phyloP scores from a whole-genome alignment of 2,113 vertebrate species.

The Stegastes partitus region DNA sequence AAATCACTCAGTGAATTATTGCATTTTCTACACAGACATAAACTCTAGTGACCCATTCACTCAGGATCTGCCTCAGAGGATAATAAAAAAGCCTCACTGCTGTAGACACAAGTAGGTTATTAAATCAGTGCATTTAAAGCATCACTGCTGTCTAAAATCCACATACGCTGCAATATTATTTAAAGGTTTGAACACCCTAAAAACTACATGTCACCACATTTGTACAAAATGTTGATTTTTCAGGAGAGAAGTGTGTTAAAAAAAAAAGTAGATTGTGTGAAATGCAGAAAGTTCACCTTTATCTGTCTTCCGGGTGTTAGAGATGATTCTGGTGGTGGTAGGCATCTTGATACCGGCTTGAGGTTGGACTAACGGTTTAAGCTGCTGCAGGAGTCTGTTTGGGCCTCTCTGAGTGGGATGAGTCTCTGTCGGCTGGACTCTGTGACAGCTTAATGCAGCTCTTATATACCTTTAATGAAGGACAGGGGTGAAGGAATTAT shows the following conservation, averaged over 20 bases:
- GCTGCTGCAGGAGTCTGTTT: slow-evolving; percentile 19
- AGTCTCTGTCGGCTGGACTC: slow-evolving; percentile 3
- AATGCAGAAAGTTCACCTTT: slow-evolving; percentile 60
- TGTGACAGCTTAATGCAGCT: slow-evolving; percentile 25
- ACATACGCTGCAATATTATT: not conserved
- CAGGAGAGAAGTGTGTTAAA: too few species aligned
- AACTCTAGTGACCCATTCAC: slow-evolving; percentile 23
- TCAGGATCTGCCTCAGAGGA: slow-evolving; percentile 21
- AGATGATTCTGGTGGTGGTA: slow-evolving; percentile 56
- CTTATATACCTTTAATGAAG: slow-evolving; percentile 68
- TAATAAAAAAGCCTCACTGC: not conserved
- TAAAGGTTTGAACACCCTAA: not conserved
- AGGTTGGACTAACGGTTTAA: not conserved
- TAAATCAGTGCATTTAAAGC: slow-evolving; percentile 8
- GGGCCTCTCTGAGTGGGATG: not conserved
- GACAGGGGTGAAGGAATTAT: slow-evolving; percentile 23
- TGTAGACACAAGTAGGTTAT: slow-evolving; percentile 1
- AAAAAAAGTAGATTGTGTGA: not conserved
- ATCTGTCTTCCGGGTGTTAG: slow-evolving; percentile 51
- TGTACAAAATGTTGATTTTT: not conserved
- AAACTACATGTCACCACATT: not conserved
- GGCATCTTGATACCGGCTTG: slow-evolving; percentile 60
- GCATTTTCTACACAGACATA: slow-evolving; percentile 12
- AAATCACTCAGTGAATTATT: slow-evolving; percentile 40
- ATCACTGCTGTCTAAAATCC: not conserved